Conservation (phyloP, 2,113 vertebrate genomes). For the Phalacrocorax pelagicus region DNA sequence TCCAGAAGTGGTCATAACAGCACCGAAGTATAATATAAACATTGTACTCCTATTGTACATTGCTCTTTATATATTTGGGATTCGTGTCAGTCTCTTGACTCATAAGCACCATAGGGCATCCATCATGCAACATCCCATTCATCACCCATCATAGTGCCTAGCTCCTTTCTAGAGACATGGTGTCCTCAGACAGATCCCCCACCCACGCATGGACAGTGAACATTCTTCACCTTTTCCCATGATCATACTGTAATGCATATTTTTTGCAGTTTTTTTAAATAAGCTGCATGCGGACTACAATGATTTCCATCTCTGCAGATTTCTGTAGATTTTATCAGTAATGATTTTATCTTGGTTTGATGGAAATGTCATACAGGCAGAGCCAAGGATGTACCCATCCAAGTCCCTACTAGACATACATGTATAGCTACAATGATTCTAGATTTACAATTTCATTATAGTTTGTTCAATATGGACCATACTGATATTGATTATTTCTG, state of each 20-base stretch:
- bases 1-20: background rate
- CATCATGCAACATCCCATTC: background rate
- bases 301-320: background rate
- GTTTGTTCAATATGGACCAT: background rate
- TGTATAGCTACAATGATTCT: background rate
- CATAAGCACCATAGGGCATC: background rate
- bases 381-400: background rate
- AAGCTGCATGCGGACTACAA: background rate
- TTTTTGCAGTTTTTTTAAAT: background rate
- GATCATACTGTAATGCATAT: fast-evolving
- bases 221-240: background rate
- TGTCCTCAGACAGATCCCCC: background rate
- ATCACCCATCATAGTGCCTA: background rate
- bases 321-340: background rate
- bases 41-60: background rate
- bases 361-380: background rate
- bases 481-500: background rate
- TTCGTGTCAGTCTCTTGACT: background rate
- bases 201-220: fast-evolving
- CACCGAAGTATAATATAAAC: background rate
- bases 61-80: background rate
- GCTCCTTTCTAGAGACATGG: background rate
- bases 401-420: background rate
- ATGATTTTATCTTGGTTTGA: background rate
- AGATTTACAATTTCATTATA: background rate